Evolutionary conservation across 2,113 vertebrate species (phyloP).

Genomic region (Gyps fulvus): DNA sequence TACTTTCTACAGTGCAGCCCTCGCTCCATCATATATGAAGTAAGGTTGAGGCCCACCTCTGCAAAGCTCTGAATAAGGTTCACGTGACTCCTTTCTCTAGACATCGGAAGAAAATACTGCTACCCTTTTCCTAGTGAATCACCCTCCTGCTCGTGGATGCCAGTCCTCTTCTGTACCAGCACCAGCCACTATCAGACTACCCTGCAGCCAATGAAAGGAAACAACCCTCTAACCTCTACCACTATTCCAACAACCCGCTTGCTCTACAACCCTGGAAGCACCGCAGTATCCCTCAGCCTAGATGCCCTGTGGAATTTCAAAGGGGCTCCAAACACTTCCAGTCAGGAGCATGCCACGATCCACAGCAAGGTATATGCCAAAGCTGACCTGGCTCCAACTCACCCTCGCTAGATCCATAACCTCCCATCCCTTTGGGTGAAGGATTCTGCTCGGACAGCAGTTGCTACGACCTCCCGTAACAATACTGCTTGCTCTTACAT

Average conservation of each 20-base stretch:
- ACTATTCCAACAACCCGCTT: fast-evolving
- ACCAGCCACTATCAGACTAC: neutral
- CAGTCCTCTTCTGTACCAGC: neutral
- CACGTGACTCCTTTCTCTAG: neutral
- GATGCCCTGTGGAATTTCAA: neutral
- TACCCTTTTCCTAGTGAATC: neutral
- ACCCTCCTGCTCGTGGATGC: neutral
- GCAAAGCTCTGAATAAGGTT: neutral
- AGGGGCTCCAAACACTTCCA: neutral
- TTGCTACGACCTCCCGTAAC: neutral
- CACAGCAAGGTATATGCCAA: neutral
- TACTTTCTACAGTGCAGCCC: neutral
- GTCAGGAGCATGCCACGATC: neutral
- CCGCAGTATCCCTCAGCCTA: neutral
- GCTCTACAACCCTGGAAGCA: neutral
- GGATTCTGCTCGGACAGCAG: neutral
- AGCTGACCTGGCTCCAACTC: neutral
- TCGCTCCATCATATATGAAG: neutral
- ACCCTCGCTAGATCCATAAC: neutral
- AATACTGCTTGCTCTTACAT: neutral
- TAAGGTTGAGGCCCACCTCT: neutral
- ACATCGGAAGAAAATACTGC: neutral
- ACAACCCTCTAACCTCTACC: neutral
- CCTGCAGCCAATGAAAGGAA: neutral
- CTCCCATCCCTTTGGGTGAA: neutral